phyloP scores from a whole-genome alignment of 2,888 invertebrate genomes.

The Epiblema foenella region DNA sequence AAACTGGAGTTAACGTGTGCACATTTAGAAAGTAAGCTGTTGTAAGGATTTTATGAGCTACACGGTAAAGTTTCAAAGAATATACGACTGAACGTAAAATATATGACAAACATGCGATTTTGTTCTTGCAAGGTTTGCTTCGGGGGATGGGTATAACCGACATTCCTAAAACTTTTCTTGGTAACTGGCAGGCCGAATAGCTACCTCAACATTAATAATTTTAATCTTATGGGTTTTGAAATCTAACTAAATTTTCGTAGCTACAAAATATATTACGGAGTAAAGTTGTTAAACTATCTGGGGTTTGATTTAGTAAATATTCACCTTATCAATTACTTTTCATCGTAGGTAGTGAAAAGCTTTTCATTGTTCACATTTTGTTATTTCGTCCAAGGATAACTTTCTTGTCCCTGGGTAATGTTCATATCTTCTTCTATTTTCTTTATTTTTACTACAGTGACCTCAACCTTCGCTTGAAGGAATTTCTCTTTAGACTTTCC shows the following conservation, averaged over 20 bases:
- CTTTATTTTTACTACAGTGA: neutral
- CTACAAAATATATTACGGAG: neutral
- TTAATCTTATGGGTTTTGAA: neutral
- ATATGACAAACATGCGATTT: conserved; percentile 63
- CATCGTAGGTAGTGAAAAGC: neutral
- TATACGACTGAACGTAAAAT: conserved; percentile 73
- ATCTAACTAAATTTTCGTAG: no score
- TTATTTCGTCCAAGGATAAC: neutral
- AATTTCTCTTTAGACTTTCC: neutral
- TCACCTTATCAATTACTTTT: no score
- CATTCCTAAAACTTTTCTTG: no score
- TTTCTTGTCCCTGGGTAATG: neutral
- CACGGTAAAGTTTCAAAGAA: conserved; percentile 73
- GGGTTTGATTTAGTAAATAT: no score
- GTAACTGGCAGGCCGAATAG: neutral
- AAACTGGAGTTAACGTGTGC: conserved; percentile 40
- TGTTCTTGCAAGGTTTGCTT: conserved; percentile 48
- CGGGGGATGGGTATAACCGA: conserved; percentile 35
- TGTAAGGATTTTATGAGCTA: conserved; percentile 62
- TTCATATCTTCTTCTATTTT: neutral
- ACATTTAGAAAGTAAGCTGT: conserved; percentile 45
- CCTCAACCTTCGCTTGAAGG: neutral
- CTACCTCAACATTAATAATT: neutral
- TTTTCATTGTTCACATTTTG: neutral
- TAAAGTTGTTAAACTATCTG: neutral